Base-by-base conservation (phyloP, 2,888 invertebrate genomes). In the Bibio marci region DNA sequence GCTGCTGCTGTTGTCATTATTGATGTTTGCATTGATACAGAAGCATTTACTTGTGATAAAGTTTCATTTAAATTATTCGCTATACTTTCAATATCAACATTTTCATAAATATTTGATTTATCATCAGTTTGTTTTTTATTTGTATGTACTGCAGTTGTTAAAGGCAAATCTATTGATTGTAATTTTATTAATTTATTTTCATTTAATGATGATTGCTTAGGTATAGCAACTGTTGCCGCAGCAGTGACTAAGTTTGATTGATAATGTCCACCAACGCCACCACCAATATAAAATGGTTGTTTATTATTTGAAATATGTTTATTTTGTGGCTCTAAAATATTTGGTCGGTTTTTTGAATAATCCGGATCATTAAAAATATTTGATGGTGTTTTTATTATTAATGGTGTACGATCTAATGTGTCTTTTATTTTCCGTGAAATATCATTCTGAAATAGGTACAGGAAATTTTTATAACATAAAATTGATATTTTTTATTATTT, bases 341-440 rank as follows among this genome's bases (percentile, higher is more conserved):
- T n/a, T n/a, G n/a, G n/a, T n/a, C n/a, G n/a, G n/a, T n/a, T n/a
- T n/a, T n/a, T n/a, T n/a, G n/a, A n/a, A n/a, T n/a, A n/a, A n/a
- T n/a, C n/a, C n/a, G n/a, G n/a, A n/a, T n/a, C n/a, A n/a, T n/a
- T n/a, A n/a, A n/a, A n/a, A 22, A 22, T 22, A 4, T 6, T 22
- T 22, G 22, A 4, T 32, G 77, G 76, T 11, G 72, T 69, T 61
- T 76, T 75, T 42, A 70, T 67, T 2, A 73, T 70, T 2, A 87
- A 62, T 0, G 91, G 91, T 0, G 81, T 82, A 46, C 76, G 71
- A 19, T 71, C 69, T 31, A 87, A 60, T 1, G 83, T 78, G 35
- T 70, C 69, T 44, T 74, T 65, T 11, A 90, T 79, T 61, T 80
- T 78, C 38, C 71, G 68, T 22, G 70, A 67, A 35, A 91, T 77